Conservation (phyloP, 2,888 invertebrate species). For the Heliconius erato region DNA sequence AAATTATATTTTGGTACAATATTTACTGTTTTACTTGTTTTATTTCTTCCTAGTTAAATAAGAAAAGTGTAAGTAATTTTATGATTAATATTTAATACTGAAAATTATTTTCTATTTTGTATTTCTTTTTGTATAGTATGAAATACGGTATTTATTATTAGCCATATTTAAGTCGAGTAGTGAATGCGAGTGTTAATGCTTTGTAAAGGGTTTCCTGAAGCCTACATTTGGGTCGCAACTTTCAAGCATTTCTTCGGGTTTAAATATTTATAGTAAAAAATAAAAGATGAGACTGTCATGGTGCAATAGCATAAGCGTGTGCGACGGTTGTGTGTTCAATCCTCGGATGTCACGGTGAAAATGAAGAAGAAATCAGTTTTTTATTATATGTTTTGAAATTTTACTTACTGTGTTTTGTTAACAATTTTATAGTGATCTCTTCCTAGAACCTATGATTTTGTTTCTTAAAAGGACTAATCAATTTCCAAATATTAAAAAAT, state of each 20-base stretch:
- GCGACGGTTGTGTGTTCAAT: neutral
- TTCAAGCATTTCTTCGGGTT: neutral
- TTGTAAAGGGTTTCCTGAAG: neutral
- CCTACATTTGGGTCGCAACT: neutral
- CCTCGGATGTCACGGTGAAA: too few relatives aligned
- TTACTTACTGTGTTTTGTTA: too few relatives aligned
- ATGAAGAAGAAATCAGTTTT: too few relatives aligned
- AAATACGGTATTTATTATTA: neutral
- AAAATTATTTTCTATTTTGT: neutral
- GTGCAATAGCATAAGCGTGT: neutral
- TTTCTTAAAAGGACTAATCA: too few relatives aligned
- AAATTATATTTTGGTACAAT: slow-evolving; percentile 47
- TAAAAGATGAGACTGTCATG: neutral
- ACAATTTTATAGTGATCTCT: too few relatives aligned
- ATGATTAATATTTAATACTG: neutral
- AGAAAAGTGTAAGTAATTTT: slow-evolving; percentile 39
- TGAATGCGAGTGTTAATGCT: too few relatives aligned
- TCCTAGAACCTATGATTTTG: too few relatives aligned
- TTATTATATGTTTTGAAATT: too few relatives aligned
- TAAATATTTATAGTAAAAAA: neutral
- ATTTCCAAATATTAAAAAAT: too few relatives aligned
- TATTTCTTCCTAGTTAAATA: slow-evolving; percentile 32
- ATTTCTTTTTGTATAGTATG: neutral
- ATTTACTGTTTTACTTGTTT: slow-evolving; percentile 38
- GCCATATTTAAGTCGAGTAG: neutral